phyloP scores from a whole-genome alignment of 1,140 invertebrate species.

The Microplitis mediator region DNA sequence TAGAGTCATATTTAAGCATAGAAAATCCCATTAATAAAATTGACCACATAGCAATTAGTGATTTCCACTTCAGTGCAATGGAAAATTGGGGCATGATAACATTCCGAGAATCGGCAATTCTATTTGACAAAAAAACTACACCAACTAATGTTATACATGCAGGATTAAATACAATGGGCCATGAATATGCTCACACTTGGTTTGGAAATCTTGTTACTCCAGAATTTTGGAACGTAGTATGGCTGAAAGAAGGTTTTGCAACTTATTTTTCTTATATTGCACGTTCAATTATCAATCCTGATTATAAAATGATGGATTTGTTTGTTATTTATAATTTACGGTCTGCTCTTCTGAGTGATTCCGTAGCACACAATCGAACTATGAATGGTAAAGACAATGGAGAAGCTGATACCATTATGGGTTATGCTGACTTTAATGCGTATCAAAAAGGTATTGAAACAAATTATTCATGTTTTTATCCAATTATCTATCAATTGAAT shows the following conservation, averaged over 20 bases:
- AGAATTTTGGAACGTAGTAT: conserved; percentile 77
- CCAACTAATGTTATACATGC: conserved; percentile 65
- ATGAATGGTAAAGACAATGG: conserved; percentile 75
- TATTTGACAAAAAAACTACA: conserved; percentile 69
- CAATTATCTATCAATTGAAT: no score
- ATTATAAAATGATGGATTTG: conserved; percentile 81
- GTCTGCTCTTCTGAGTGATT: conserved; percentile 65
- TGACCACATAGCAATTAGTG: conserved; percentile 75
- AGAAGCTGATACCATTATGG: conserved; percentile 74
- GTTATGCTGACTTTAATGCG: conserved; percentile 80
- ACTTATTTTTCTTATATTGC: conserved; percentile 75
- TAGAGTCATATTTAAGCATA: conserved; percentile 32
- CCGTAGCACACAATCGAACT: conserved; percentile 71
- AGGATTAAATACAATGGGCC: conserved; percentile 73
- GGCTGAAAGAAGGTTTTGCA: conserved; percentile 86
- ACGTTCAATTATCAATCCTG: conserved; percentile 61
- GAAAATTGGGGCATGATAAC: conserved; percentile 72
- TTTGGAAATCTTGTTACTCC: conserved; percentile 81
- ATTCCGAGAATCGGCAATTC: conserved; percentile 73
- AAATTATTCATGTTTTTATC: background rate
- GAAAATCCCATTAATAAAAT: conserved; percentile 63
- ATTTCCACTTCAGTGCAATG: conserved; percentile 79
- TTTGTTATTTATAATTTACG: conserved; percentile 76
- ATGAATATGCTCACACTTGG: conserved; percentile 86
- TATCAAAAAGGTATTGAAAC: conserved; percentile 68